Base-by-base conservation (phyloP, 2,888 invertebrate genomes). In the Hypomecis atomaria region DNA sequence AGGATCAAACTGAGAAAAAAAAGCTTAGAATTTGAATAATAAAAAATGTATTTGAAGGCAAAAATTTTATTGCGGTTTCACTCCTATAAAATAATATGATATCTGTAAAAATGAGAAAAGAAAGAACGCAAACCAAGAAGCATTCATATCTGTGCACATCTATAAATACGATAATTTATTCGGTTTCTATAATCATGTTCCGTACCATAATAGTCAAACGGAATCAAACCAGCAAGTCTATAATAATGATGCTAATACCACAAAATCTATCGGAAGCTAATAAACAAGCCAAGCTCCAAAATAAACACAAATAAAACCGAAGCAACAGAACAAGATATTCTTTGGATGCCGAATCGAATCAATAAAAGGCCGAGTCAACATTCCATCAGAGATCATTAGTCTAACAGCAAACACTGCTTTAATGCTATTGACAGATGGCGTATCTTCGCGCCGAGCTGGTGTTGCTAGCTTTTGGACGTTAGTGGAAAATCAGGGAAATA, bases 371-470 rank as follows among this genome's bases (percentile, higher is more conserved):
- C 56, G 48, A 60, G 65, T 60, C 65, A 70, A 65, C 63, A 65
- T 65, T 65, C 65, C 65, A 61, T 61, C 60, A 56, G 47, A 55
- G 53, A 71, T 64, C 67, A 67, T 60, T 66, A 68, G 60, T 68
- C 54, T 59, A 64, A 65, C 59, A 66, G 59, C 62, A 66, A 62
- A 66, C 66, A 55, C 59, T 59, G 59, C 60, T 66, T 66, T 70
- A 67, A 60, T 66, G 62, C 59, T 64, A 71, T 69, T 70, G 70
- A 72, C 71, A 72, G 72, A 70, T 70, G 70, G 68, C 61, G 65
- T 63, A 65, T 65, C 67, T 70, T 70, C 66, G 56, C 65, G 62
- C 62, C 52, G 65, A 4, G 9, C n/a, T n/a, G 11, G 56, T 48
- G 60, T 58, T 65, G 53, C 65, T 36, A 65, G 56, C n/a, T 40